These are phyloP conservation scores for Condylura cristata DNA, from an alignment of 2,113 vertebrate species.

Conservation along the genomic window DNA sequence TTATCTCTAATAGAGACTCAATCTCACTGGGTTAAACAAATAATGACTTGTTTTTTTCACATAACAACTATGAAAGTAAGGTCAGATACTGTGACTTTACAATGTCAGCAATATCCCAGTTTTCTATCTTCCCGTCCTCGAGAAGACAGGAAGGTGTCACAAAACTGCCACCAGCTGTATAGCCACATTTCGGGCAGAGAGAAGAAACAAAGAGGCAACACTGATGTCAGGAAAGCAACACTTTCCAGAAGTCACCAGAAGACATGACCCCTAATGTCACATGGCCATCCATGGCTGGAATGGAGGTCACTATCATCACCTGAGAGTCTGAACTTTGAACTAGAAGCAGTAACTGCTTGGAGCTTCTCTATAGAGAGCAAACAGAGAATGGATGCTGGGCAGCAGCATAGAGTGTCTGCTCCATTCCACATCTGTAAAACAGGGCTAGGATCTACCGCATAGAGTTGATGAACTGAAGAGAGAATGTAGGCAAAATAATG, in stretches of 20 bases:
- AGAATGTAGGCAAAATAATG: background rate
- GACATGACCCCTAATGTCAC: background rate
- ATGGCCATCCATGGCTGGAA: background rate
- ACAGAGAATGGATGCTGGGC: background rate
- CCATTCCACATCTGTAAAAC: background rate
- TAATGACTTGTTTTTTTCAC: background rate
- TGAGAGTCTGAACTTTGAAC: background rate
- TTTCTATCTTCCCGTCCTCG: background rate
- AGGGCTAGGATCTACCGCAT: background rate
- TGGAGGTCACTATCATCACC: background rate
- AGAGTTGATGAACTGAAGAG: background rate
- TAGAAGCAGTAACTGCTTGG: background rate
- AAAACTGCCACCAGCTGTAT: background rate
- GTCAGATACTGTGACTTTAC: background rate
- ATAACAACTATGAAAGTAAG: background rate
- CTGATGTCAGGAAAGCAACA: background rate
- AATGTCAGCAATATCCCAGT: background rate
- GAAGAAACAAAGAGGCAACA: background rate
- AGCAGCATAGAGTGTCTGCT: background rate
- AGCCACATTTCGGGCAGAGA: background rate
- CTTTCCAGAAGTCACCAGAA: slow-evolving; percentile 26
- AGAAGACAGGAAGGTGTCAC: too few relatives aligned
- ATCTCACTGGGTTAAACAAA: background rate
- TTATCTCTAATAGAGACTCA: background rate
- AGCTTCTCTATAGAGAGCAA: background rate